Conservation (phyloP, 1,140 invertebrate species). For the Andricus grossulariae region DNA sequence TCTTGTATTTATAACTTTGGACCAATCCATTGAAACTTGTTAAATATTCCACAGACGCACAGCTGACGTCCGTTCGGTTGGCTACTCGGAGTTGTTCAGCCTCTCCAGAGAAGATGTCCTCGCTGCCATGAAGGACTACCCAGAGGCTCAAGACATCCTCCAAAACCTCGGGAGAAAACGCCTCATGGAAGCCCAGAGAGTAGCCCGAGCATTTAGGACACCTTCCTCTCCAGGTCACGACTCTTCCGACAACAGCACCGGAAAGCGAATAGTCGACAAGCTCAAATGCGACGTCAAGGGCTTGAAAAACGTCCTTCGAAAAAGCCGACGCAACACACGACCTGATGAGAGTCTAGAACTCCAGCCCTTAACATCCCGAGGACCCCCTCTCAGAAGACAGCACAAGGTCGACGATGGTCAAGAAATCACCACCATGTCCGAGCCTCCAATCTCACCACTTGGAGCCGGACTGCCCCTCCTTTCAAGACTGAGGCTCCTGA, state of each 20-base stretch:
- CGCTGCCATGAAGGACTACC: slow-evolving; percentile 96
- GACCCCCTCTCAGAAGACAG: slow-evolving; percentile 68
- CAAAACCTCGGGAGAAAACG: slow-evolving; percentile 90
- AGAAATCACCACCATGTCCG: slow-evolving; percentile 45
- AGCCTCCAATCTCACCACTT: slow-evolving; percentile 79
- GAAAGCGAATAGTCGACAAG: slow-evolving; percentile 87
- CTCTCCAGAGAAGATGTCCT: slow-evolving; percentile 96
- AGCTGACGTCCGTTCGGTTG: slow-evolving; percentile 96
- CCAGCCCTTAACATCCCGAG: slow-evolving; percentile 76
- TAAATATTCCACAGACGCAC: slow-evolving; percentile 83
- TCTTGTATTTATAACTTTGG: neutral
- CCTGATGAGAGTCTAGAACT: slow-evolving; percentile 74
- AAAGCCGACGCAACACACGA: slow-evolving; percentile 77
- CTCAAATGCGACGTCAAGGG: slow-evolving; percentile 89
- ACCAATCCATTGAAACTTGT: neutral
- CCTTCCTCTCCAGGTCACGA: slow-evolving; percentile 71
- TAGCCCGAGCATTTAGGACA: slow-evolving; percentile 57
- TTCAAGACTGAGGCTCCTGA: slow-evolving; percentile 85
- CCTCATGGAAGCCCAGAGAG: slow-evolving; percentile 85
- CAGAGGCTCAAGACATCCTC: slow-evolving; percentile 95
- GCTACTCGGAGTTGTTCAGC: slow-evolving; percentile 96
- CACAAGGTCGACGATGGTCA: slow-evolving; percentile 67
- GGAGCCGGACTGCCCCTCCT: slow-evolving; percentile 89
- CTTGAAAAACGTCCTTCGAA: slow-evolving; percentile 81
- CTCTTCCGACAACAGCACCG: slow-evolving; percentile 81